These are phyloP conservation scores for Ichneumon xanthorius DNA, from an alignment of 2,888 invertebrate species.

Conservation along the genomic window DNA sequence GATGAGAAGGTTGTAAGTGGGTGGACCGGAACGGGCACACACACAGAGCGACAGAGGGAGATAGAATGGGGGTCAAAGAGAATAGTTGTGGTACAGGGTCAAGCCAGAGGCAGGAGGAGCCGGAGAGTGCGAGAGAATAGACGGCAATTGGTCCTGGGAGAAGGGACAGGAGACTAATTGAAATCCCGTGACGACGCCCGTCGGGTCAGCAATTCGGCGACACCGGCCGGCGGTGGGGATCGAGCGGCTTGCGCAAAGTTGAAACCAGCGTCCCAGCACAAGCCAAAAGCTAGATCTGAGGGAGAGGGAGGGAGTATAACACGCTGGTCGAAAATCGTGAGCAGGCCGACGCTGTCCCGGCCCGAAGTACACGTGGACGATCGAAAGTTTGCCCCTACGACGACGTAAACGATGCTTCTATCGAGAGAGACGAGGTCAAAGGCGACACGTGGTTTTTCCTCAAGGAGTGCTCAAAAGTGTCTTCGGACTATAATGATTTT, in stretches of 20 bases:
- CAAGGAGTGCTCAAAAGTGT: too few species aligned
- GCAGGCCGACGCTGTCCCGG: slow-evolving; percentile 15
- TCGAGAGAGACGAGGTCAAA: background rate
- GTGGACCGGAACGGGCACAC: slow-evolving; percentile 71
- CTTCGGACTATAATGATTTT: too few species aligned
- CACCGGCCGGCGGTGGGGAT: slow-evolving; percentile 17
- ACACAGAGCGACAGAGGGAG: slow-evolving; percentile 36
- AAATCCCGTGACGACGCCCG: slow-evolving; percentile 79
- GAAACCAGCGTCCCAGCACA: slow-evolving; percentile 13
- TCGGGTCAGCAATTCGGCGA: slow-evolving; percentile 79
- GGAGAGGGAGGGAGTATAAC: background rate
- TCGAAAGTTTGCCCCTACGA: slow-evolving; percentile 22
- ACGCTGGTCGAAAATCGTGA: slow-evolving; percentile 17
- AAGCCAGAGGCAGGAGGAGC: slow-evolving; percentile 68
- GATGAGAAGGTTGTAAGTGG: slow-evolving; percentile 73
- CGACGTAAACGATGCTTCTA: slow-evolving; percentile 7
- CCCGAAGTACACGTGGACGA: slow-evolving; percentile 34
- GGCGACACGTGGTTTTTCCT: background rate
- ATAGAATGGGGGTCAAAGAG: slow-evolving; percentile 76
- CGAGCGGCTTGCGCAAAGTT: slow-evolving; percentile 36
- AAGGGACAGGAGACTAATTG: slow-evolving; percentile 80
- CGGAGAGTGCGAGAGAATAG: slow-evolving; percentile 67
- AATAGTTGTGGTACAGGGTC: slow-evolving; percentile 58
- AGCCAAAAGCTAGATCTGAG: slow-evolving; percentile 21
- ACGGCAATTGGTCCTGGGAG: slow-evolving; percentile 72